A percentile compares a stretch with the other conserved stretches of the same genome.
Evolutionary conservation across 1,140 invertebrate genomes (phyloP).

Genomic region (Brachionus calyciflorus): DNA sequence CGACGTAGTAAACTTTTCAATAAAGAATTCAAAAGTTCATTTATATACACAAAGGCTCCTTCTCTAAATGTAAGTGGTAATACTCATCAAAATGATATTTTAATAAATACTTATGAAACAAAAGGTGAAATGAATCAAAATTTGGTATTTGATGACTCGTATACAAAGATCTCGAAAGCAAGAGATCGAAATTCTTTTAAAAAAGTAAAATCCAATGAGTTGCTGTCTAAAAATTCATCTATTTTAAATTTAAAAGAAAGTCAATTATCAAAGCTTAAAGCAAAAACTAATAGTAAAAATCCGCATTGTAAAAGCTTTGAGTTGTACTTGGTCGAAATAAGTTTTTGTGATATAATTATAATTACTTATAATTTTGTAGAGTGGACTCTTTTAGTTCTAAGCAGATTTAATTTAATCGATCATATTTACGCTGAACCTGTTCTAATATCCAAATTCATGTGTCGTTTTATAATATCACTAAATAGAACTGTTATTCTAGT

Average conservation of each 20-base stretch:
- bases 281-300: constrained; percentile 5
- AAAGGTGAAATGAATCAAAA: not conserved
- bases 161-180: not conserved
- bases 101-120: not conserved
- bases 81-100: not conserved
- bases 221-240: not conserved
- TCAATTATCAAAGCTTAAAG: not conserved
- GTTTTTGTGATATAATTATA: constrained; percentile 39
- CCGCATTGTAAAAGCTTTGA: constrained; percentile 39
- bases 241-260: not conserved
- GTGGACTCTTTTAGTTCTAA: constrained; percentile 14
- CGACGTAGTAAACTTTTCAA: not conserved
- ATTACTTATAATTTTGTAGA: constrained; percentile 9
- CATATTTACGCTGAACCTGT: constrained; percentile 20
- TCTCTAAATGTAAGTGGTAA: no score
- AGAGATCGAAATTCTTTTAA: not conserved
- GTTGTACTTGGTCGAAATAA: constrained; percentile 28
- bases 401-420: constrained; percentile 6
- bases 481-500: constrained; percentile 15
- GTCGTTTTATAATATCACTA: constrained; percentile 39
- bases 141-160: not conserved
- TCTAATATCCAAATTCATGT: constrained; percentile 40
- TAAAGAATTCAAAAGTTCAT: constrained; percentile 23
- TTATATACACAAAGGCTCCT: not conserved
- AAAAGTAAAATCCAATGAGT: not conserved